A percentile compares a stretch with the other conserved stretches of the same genome.
Evolutionary conservation across 2,888 invertebrate species (phyloP).

Genomic region (Drosophila kambysellisi): DNA sequence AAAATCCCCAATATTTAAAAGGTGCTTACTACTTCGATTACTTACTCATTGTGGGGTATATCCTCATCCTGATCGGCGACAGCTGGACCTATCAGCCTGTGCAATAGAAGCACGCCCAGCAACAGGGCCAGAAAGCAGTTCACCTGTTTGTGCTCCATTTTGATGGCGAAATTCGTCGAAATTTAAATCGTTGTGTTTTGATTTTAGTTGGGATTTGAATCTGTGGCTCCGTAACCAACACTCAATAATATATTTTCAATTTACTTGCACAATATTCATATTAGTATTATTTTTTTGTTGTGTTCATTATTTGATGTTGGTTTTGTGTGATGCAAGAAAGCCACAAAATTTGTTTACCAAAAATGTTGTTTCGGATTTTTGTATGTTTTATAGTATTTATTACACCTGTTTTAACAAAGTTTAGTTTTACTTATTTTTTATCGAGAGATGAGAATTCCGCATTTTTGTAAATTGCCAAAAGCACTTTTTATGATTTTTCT

Average conservation of each 20-base stretch:
- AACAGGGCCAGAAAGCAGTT: conserved; percentile 79
- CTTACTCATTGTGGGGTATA: conserved; percentile 96
- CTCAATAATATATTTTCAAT: conserved; percentile 50
- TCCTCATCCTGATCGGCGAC: conserved; percentile 92
- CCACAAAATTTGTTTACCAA: conserved; percentile 47
- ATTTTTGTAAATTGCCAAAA: conserved; percentile 40
- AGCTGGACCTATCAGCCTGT: conserved; percentile 78
- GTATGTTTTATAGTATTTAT: neutral
- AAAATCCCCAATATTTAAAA: neutral
- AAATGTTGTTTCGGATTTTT: conserved; percentile 5
- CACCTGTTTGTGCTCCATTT: conserved; percentile 79
- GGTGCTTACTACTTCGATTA: conserved; percentile 52
- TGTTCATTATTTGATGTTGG: conserved; percentile 13
- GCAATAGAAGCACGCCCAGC: conserved; percentile 79
- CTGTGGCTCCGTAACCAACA: conserved; percentile 42
- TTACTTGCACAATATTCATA: conserved; percentile 41
- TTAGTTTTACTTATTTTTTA: conserved; percentile 34
- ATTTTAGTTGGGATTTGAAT: conserved; percentile 48
- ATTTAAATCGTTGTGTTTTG: conserved; percentile 7
- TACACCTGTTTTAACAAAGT: neutral
- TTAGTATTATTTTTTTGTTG: conserved; percentile 24
- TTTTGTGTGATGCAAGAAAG: conserved; percentile 15
- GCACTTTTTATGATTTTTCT: conserved; percentile 40
- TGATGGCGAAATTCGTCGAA: conserved; percentile 28
- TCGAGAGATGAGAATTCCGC: conserved; percentile 21